These are phyloP conservation scores for Procambarus clarkii DNA, from an alignment of 1,140 invertebrate genomes.

Conservation along the genomic window DNA sequence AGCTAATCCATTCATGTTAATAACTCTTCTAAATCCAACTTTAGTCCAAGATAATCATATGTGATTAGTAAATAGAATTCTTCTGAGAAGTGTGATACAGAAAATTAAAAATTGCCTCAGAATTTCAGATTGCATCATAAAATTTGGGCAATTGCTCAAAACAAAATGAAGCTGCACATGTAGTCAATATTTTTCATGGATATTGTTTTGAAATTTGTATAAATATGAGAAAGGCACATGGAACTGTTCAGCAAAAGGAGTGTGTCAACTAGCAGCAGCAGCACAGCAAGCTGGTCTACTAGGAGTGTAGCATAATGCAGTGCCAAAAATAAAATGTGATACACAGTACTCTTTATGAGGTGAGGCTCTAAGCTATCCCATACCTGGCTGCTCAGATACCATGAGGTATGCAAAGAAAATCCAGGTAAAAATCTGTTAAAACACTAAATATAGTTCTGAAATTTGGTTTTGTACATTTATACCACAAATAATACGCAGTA, in stretches of 20 bases:
- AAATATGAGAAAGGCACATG: slow-evolving; percentile 1
- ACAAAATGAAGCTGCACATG: neutral
- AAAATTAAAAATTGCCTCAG: neutral
- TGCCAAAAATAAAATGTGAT: neutral
- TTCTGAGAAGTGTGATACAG: neutral
- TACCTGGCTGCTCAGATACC: slow-evolving; percentile 60
- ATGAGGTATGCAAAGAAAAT: slow-evolving; percentile 50
- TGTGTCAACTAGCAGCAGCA: neutral
- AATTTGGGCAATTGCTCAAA: neutral
- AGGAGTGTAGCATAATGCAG: slow-evolving; percentile 18
- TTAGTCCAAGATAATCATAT: neutral
- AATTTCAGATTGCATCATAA: slow-evolving; percentile 4
- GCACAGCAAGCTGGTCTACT: neutral
- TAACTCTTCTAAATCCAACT: neutral
- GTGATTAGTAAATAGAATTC: neutral
- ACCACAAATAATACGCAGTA: no score
- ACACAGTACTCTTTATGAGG: neutral
- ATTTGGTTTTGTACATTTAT: no score
- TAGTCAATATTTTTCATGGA: neutral
- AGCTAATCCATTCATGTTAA: neutral
- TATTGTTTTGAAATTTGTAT: neutral
- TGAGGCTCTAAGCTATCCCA: slow-evolving; percentile 10
- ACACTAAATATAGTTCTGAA: neutral
- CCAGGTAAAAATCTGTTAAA: slow-evolving; percentile 30
- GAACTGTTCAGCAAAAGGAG: neutral